Evolutionary conservation across 1,140 invertebrate species (phyloP), one percentile per base, ranked within the genome.

Genomic region (Drosophila miranda): DNA sequence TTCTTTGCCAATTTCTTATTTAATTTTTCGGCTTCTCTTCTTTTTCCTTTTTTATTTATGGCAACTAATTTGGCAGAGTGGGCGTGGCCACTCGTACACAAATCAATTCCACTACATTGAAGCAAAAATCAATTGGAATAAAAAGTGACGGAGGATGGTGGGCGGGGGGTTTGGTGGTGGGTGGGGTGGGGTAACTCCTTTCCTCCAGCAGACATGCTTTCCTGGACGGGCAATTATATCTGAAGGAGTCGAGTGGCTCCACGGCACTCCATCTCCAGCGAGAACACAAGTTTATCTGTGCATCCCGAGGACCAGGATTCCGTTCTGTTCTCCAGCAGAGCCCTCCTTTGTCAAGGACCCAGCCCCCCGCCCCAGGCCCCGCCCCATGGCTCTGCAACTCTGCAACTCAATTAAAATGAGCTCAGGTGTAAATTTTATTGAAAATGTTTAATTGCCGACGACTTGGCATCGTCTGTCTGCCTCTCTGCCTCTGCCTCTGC

Each of bases 351-450:
- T 86, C 78, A 80, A 86, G 82, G 78, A 82, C 48, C 45, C 8
- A 30, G 30, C 23, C 4, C 2, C 23, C 23, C 0, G 26, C 0
- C 6, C 8, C 28, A 3, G 7, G 8, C 8, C 30, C 42, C 56
- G 23, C 51, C 50, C 44, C 13, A 44, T 56, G 68, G 8, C 30
- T 38, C 11, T 38, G 34, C 9, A 19, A 19, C 4, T 45, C 67
- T 76, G 82, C 82, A 87, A 87, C 82, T 87, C 82, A 87, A 87
- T 87, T 87, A 87, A 87, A 87, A 87, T 87, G 82, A 87, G 82
- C 82, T 87, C 82, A 87, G 82, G 82, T 87, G 82, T 87, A 87
- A 87, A 87, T 87, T 87, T 87, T 87, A 87, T 87, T 87, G 82
- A 87, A 87, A 87, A 82, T 87, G 82, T 63, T 87, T 87, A 87